Base-by-base conservation (phyloP, 2,113 vertebrate genomes). In the Psammodynastes pulverulentus region DNA sequence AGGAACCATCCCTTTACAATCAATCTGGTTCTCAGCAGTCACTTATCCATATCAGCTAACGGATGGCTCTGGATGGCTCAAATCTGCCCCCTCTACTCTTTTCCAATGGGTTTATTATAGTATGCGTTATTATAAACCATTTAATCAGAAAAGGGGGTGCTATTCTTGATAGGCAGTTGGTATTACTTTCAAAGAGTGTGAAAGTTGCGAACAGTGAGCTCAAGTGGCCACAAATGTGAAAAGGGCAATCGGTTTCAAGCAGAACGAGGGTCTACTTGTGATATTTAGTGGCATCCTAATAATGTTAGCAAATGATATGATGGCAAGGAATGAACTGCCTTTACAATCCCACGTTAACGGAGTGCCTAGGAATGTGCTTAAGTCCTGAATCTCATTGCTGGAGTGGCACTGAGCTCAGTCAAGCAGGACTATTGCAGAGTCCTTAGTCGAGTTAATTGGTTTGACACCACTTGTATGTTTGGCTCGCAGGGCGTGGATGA, bases 401-500 rank as follows among this genome's bases (percentile, higher is more conserved):
- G 7, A 43, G 34, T 3, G 7, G 72, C 72, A 43, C 34, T 43
- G 72, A 43, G 72, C 3, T 79, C 34, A 79, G 19, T 43, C 72
- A 79, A 79, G 72, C 34, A 79, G 34, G 34, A 9, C 24, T 79
- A 48, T 3, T 49, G 10, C 48, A n/a, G 15, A 24, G 34, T 29
- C 26, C 21, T 52, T 15, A 29, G 49, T 45, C 4, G 34, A 52
- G 58, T 23, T 51, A 19, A 86, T 21, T 89, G 43, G 89, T 1
- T 8, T 94, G 86, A 56, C 91, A 54, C 87, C 88, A 87, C 23
- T 94, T 90, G 24, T 94, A 91, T 90, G 17, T 79, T 87, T 62
- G 23, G 19, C 29, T 88, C 67, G 3, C 95, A 99, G 99, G 99
- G 99, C 1, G 98, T 99, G 85, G 99, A 99, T 3, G 98, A 98